phyloP scores from a whole-genome alignment of 2,888 invertebrate species.

The Sesia bembeciformis region DNA sequence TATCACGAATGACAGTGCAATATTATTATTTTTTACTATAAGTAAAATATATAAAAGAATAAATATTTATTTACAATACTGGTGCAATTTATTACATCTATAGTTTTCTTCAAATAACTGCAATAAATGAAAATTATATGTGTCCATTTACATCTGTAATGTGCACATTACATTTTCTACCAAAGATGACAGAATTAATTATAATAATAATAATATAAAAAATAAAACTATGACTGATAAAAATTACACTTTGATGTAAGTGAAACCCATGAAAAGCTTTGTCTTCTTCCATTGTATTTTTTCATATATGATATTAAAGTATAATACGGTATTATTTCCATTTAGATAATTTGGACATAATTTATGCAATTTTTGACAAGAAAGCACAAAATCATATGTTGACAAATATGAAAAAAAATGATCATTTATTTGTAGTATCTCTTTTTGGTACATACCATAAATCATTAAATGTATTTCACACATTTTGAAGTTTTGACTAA shows the following conservation, averaged over 20 bases:
- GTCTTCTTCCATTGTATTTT: slow-evolving; percentile 8
- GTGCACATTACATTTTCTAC: slow-evolving; percentile 29
- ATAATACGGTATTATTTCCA: not conserved
- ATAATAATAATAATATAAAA: slow-evolving; percentile 1
- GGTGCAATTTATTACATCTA: slow-evolving; percentile 45
- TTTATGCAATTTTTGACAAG: not conserved
- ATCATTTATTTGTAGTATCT: not conserved
- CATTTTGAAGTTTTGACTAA: not conserved
- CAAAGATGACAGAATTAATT: slow-evolving; percentile 48
- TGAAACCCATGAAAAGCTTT: slow-evolving; percentile 6
- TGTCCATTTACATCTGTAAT: slow-evolving; percentile 11
- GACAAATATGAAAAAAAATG: slow-evolving; percentile 1
- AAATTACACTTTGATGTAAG: slow-evolving; percentile 14
- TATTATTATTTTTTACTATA: slow-evolving; percentile 62
- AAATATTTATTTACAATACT: slow-evolving; percentile 30
- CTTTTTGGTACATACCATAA: too few relatives aligned
- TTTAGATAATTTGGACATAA: not conserved
- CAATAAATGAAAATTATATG: slow-evolving; percentile 20
- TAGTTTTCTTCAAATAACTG: slow-evolving; percentile 8
- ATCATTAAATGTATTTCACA: too few relatives aligned
- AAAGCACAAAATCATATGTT: not conserved
- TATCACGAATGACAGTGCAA: slow-evolving; percentile 56
- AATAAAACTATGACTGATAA: slow-evolving; percentile 25
- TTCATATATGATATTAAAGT: not conserved
- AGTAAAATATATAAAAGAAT: slow-evolving; percentile 39